Percentiles rank a stretch among this genome's conserved stretches.
These are phyloP conservation scores for Galaxias olidus DNA, from an alignment of 2,797 vertebrate species.

Conservation along the genomic window DNA sequence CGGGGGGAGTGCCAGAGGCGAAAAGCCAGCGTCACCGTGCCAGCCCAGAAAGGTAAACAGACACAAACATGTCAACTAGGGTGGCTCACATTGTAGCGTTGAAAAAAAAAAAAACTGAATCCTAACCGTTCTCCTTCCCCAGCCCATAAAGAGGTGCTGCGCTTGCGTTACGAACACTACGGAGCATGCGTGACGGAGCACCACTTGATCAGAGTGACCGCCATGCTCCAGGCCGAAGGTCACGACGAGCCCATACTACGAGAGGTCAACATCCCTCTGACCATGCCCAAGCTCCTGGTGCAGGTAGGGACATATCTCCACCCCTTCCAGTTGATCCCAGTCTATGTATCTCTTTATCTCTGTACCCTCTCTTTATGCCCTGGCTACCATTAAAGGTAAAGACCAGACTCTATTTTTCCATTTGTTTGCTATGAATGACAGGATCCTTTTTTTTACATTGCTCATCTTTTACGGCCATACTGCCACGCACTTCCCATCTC, in stretches of 20 bases:
- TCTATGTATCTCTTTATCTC: too few relatives aligned
- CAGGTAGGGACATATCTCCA: slow-evolving; percentile 54
- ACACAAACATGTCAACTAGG: too few relatives aligned
- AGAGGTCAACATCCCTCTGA: slow-evolving; percentile 68
- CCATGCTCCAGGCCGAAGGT: slow-evolving; percentile 50
- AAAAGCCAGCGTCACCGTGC: slow-evolving; percentile 53
- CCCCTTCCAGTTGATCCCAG: too few relatives aligned
- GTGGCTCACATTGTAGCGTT: too few relatives aligned
- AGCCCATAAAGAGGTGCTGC: slow-evolving; percentile 76
- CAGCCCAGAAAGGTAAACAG: slow-evolving; percentile 56
- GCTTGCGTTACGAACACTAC: slow-evolving; percentile 73
- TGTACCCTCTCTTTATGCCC: too few relatives aligned
- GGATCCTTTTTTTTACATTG: too few relatives aligned
- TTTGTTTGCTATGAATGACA: too few relatives aligned
- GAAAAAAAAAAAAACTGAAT: background rate
- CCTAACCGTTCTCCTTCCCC: background rate
- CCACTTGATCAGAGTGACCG: slow-evolving; percentile 71
- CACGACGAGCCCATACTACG: slow-evolving; percentile 56
- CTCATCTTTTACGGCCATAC: too few relatives aligned
- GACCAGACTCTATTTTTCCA: too few relatives aligned
- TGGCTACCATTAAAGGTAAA: too few relatives aligned
- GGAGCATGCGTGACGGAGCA: slow-evolving; percentile 67
- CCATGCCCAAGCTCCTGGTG: slow-evolving; percentile 63
- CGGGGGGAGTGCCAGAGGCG: slow-evolving; percentile 65
- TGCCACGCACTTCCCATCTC: too few relatives aligned